A percentile compares a stretch with the other conserved stretches of the same genome.
phyloP scores from a whole-genome alignment of 1,140 invertebrate species.

The Telenomus remus region DNA sequence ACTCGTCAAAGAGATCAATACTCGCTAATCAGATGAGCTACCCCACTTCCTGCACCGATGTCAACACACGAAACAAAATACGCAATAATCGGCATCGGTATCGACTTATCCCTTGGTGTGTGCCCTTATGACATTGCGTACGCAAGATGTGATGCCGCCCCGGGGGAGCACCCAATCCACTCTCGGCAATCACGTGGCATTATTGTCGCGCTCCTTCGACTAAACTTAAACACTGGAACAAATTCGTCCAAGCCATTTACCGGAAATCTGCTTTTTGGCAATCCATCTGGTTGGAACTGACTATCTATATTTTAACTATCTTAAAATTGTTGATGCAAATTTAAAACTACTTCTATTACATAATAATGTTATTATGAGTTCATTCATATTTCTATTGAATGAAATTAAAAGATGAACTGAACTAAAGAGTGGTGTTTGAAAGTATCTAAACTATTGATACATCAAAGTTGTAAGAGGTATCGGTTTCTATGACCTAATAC shows the following conservation, averaged over 20 bases:
- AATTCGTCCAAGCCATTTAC: conserved; percentile 4
- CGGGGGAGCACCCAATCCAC: conserved; percentile 42
- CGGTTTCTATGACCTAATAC: conserved; percentile 58
- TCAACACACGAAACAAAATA: conserved; percentile 55
- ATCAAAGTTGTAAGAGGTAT: conserved; percentile 35
- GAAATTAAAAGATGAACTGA: background rate
- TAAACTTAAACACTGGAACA: conserved; percentile 26
- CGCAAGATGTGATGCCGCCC: conserved; percentile 48
- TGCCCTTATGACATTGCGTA: conserved; percentile 55
- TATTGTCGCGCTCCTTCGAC: conserved; percentile 32
- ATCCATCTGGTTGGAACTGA: background rate
- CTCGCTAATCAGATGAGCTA: conserved; percentile 70
- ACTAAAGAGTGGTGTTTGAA: background rate
- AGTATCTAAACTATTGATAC: conserved; percentile 13
- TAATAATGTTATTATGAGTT: too few species aligned
- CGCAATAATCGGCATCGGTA: conserved; percentile 43
- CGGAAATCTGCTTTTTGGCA: background rate
- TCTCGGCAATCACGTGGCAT: conserved; percentile 54
- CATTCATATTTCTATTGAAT: too few species aligned
- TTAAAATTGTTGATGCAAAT: too few species aligned
- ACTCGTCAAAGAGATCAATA: conserved; percentile 70
- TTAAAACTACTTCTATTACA: too few species aligned
- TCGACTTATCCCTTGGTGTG: conserved; percentile 25
- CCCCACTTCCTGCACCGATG: conserved; percentile 61
- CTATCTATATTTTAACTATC: too few species aligned